Evolutionary conservation across 2,113 vertebrate genomes (phyloP).

Genomic region (Grallaria varia): DNA sequence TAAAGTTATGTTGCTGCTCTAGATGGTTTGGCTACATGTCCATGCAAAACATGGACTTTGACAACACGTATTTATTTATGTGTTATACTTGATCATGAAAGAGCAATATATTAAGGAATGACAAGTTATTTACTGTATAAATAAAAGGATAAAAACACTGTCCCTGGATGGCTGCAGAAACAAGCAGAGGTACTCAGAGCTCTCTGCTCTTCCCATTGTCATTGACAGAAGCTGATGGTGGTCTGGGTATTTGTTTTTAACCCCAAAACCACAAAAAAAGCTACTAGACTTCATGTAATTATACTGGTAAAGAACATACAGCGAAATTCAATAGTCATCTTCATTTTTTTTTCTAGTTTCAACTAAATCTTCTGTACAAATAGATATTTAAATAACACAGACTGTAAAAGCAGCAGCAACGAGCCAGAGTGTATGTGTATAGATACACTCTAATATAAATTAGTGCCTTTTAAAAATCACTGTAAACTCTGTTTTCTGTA

Average conservation of each 20-base stretch:
- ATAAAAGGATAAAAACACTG: background rate
- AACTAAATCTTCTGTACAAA: conserved; percentile 22
- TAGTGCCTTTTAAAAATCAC: conserved; percentile 73
- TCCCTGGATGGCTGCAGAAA: background rate
- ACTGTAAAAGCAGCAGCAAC: conserved; percentile 48
- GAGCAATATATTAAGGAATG: conserved; percentile 35
- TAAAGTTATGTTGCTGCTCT: background rate
- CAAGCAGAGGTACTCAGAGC: background rate
- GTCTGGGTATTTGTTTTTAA: conserved; percentile 53
- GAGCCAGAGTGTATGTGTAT: conserved; percentile 59
- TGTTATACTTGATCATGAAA: conserved; percentile 10
- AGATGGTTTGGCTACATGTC: background rate
- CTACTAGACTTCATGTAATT: conserved; percentile 32
- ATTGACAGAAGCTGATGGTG: background rate
- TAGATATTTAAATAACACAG: conserved; percentile 59
- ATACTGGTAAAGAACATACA: background rate
- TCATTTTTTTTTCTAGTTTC: background rate
- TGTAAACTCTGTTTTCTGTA: conserved; percentile 78
- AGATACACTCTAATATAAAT: conserved; percentile 76
- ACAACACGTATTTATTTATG: background rate
- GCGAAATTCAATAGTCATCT: background rate
- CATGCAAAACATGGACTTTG: background rate
- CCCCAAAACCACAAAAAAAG: background rate
- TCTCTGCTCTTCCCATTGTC: background rate
- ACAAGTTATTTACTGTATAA: conserved; percentile 10